Evolutionary conservation across 2,797 vertebrate genomes (phyloP).

Genomic region (Steatocranus sp.): DNA sequence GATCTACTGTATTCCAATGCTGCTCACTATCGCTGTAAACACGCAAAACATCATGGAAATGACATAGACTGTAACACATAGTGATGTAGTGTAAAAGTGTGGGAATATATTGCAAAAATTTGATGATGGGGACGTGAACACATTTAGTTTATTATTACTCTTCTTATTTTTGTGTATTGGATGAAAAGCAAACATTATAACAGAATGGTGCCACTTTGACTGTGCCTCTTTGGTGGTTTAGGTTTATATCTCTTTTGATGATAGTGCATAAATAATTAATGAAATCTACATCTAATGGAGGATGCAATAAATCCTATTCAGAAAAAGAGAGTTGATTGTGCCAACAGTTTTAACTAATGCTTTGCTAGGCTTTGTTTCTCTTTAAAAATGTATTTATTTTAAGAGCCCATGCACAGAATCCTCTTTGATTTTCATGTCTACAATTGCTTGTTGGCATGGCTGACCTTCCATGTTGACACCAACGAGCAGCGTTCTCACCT

Average conservation of each 20-base stretch:
- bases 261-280: not conserved
- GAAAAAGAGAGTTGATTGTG: not conserved
- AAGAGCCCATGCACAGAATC: not conserved
- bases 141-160: conserved; percentile 7
- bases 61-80: not conserved
- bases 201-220: conserved; percentile 32
- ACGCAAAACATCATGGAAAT: conserved; percentile 14
- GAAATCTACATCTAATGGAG: not conserved
- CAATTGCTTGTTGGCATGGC: conserved; percentile 47
- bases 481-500: conserved; percentile 25
- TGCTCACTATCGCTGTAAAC: conserved; percentile 14
- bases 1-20: conserved; percentile 2
- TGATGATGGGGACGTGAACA: conserved; percentile 24
- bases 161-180: conserved; percentile 37
- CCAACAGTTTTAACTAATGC: conserved; percentile 11
- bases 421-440: conserved; percentile 18
- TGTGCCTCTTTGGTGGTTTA: not conserved
- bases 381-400: conserved; percentile 17
- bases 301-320: not conserved
- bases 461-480: conserved; percentile 39
- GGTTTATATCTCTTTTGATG: conserved; percentile 21
- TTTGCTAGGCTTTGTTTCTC: not conserved
- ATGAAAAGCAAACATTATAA: conserved; percentile 41
- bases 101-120: conserved; percentile 3
- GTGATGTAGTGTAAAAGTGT: not conserved